A percentile compares a stretch with the other conserved stretches of the same genome.
phyloP scores from a whole-genome alignment of 2,888 invertebrate species.

The Hirudinaria manillensis region DNA sequence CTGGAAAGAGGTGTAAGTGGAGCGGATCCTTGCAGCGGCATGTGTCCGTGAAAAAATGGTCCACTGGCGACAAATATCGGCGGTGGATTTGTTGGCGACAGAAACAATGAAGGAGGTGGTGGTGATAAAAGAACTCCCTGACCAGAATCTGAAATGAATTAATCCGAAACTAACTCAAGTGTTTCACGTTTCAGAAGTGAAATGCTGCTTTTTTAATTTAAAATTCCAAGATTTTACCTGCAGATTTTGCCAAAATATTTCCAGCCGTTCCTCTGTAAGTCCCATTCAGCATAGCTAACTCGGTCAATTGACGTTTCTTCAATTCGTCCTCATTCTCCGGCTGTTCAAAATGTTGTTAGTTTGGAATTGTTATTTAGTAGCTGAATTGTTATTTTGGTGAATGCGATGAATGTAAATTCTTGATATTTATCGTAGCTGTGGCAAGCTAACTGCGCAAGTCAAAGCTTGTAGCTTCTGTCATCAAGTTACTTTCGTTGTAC shows the following conservation, averaged over 20 bases:
- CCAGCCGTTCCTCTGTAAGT: conserved; percentile 65
- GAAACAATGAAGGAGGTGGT: conserved; percentile 11
- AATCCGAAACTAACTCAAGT: no score
- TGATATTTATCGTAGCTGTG: no score
- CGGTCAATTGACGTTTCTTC: conserved; percentile 99
- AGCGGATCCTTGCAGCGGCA: neutral
- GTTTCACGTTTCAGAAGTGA: no score
- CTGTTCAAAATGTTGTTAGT: conserved; percentile 59
- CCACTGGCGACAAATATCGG: conserved; percentile 23
- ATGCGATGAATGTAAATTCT: no score
- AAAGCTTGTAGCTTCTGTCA: no score
- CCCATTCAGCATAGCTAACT: conserved; percentile 98
- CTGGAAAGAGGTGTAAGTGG: conserved; percentile 26
- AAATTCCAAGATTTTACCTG: neutral
- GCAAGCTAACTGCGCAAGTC: no score
- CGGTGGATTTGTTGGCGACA: neutral
- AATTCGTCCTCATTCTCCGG: conserved; percentile 99
- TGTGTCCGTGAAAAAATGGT: conserved; percentile 19
- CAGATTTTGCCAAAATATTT: neutral
- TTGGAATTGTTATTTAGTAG: neutral
- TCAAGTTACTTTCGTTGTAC: no score
- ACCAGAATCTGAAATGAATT: conserved; percentile 10
- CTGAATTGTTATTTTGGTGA: no score
- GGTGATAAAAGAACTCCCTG: neutral
- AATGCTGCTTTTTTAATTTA: no score